Evolutionary conservation across 1,140 invertebrate genomes (phyloP), one percentile per base, ranked within the genome.

Genomic region (Lepidotrigona ventralis): DNA sequence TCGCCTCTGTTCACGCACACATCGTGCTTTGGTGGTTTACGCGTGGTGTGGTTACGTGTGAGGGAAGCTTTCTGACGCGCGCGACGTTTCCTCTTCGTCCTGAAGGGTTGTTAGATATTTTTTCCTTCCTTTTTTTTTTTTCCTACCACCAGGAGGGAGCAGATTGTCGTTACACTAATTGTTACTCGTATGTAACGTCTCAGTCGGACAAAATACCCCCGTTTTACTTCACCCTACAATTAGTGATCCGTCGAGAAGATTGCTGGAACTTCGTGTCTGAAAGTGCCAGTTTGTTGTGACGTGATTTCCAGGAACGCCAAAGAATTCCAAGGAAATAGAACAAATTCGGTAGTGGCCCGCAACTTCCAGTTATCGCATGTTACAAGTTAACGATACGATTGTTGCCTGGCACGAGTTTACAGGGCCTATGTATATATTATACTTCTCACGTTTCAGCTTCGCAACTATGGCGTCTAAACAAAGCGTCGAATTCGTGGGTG

Each of bases 91-190:
- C 79, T 85, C 89, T 88, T 82, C 79, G 85, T 84, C 74, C 33
- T 66, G 56, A 84, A 88, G 90, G 88, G 88, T 90, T 86, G 83
- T 79, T 86, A 79, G 81, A 81, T 74, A 84, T 68, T 84, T 84
- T 82, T 77, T 69, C 64, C 60, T 87, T 64, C 74, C 70, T 33
- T 23, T 46, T 77, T 73, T 68, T 64, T 86, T 60, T 74, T 71
- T 33, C 21, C 60, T 15, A 46, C n/a, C 64, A n/a, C n/a, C n/a
- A n/a, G n/a, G 74, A 72, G 88, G 87, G 75, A 69, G 75, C 76
- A 53, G 84, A 73, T 79, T 78, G 84, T 84, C 79, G 80, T 90
- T 93, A 91, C 89, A 90, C 90, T 92, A 93, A 93, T 92, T 92
- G 91, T 92, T 91, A 83, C 81, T 60, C 84, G 74, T 66, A 78